Base-by-base conservation (phyloP, 2,888 invertebrate genomes). In the Drosophila maculinotata region DNA sequence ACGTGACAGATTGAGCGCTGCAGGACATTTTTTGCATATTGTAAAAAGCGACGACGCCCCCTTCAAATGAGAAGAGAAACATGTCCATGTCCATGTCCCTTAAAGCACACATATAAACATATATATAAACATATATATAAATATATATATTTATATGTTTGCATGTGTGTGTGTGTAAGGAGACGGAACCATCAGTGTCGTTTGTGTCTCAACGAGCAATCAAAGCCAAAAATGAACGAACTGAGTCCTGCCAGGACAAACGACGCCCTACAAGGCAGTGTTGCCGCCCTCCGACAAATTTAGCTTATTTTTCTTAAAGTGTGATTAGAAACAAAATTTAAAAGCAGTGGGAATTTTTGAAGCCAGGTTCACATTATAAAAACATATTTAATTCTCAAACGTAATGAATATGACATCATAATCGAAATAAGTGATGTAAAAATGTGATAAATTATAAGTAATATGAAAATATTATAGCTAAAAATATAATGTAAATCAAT, bases 1-100 rank as follows among this genome's bases (percentile, higher is more conserved):
- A 75, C 75, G 66, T 69, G 79, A 82, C 82, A 78, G 70, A 70
- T 78, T 76, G 56, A 63, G 47, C 59, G 67, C 82, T 79, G 79
- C 77, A 82, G 78, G 79, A 78, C 59, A 78, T 82, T 59, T 68
- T 64, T 44, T 36, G 38, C 63, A 56, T 66, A 51, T 49, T 66
- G 42, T 20, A 20, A 49, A 49, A 45, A 59, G 26, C 33, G 33
- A 49, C 53, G 38, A n/a, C n/a, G n/a, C 45, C 44, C 51, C 35
- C 39, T 35, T 49, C 45, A 41, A 68, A 56, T 20, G n/a, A 48
- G 39, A 31, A 48, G 39, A 31, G 30, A 59, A 66, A 38, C 20
- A 63, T 44, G 51, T 48, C 25, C n/a, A n/a, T n/a, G n/a, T n/a
- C n/a, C n/a, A n/a, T n/a, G n/a, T n/a, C n/a, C 31, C 48, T 42